phyloP scores from a whole-genome alignment of 2,797 vertebrate species.

The Neoniphon sammara region DNA sequence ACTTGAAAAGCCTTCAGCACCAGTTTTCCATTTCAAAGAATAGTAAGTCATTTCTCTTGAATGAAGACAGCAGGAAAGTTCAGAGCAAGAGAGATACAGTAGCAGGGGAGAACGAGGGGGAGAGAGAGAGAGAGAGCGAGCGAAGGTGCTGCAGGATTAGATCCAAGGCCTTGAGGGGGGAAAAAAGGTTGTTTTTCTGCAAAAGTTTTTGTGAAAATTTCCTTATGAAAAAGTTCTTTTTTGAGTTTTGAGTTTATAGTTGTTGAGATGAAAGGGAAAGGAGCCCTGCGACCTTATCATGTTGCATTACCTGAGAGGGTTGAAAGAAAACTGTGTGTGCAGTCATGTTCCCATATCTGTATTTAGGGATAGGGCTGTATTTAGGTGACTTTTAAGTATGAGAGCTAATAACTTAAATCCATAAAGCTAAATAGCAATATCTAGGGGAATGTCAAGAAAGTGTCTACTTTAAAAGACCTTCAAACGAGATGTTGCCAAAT shows the following conservation, averaged over 20 bases:
- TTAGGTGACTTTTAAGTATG: no score
- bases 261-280: conserved; percentile 16
- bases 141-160: conserved; percentile 26
- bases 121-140: conserved; percentile 9
- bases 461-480: not conserved
- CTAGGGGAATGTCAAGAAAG: not conserved
- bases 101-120: not conserved
- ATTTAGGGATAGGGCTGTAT: no score
- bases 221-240: conserved; percentile 9
- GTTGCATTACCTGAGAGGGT: not conserved
- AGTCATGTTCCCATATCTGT: not conserved
- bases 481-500: no score
- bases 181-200: not conserved
- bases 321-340: not conserved
- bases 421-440: not conserved
- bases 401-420: no score
- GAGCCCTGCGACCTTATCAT: not conserved
- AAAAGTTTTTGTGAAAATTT: conserved; percentile 1
- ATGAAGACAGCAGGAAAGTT: conserved; percentile 41
- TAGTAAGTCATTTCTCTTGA: conserved; percentile 48
- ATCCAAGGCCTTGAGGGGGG: conserved; percentile 13
- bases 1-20: conserved; percentile 54
- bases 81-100: conserved; percentile 9
- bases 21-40: conserved; percentile 65
- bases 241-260: conserved; percentile 3